Evolutionary conservation across 2,113 vertebrate genomes (phyloP), one percentile per base, ranked within the genome.

Genomic region (Heterochromis multidens): DNA sequence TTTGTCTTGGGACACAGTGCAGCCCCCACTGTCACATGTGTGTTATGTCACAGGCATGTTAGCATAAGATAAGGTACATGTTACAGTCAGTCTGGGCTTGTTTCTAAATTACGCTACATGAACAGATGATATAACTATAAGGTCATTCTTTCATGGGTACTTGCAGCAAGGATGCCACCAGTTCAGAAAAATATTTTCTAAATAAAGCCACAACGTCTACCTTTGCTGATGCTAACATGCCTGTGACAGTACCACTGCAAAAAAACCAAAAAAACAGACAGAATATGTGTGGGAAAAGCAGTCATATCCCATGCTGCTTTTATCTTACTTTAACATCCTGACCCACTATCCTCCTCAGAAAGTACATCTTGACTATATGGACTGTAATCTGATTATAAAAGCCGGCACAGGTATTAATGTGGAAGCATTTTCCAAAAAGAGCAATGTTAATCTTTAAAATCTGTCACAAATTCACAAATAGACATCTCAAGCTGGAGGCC

Each of bases 371-470:
- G 12, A 65, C 58, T 49, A 60, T 12, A 67, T 67, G 14, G 86
- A 80, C 46, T 61, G 3, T 88, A 86, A 92, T 92, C 90, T 83
- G 77, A 89, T 91, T 59, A 77, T 63, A 76, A 77, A 89, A 67
- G 17, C 17, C 14, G 10, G 72, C 21, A 13, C 74, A 85, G 88
- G 80, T 88, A 82, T 85, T 83, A 90, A 52, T 4, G 54, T 27
- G 6, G 72, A 43, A 67, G 35, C 13, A 23, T 57, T 70, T 80
- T 82, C 29, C 4, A 79, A 58, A 84, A 78, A 83, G 29, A 74
- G 49, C 27, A 4, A 86, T 5, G 7, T 82, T 78, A 84, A 46
- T 81, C 80, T 83, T 43, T 67, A 14, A 81, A 81, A 88, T 81
- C 62, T 80, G 63, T 87, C 87, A 85, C 25, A 23, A 37, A 46